phyloP scores from a whole-genome alignment of 2,113 vertebrate species.

The Rissa tridactyla region DNA sequence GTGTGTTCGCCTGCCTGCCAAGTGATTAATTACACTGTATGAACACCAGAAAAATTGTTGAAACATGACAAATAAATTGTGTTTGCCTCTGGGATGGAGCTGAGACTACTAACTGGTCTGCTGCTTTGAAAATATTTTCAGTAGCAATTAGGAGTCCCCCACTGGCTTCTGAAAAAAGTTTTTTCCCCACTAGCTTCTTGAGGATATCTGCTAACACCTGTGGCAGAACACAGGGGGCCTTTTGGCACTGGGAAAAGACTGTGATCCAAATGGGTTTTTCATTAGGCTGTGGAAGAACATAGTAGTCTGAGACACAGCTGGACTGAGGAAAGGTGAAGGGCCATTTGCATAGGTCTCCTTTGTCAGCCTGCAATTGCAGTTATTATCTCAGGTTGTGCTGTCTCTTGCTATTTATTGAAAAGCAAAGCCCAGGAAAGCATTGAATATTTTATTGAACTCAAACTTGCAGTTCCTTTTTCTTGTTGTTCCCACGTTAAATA shows the following conservation, averaged over 20 bases:
- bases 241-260: background rate
- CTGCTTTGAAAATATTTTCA: constrained; percentile 49
- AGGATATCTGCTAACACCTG: background rate
- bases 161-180: background rate
- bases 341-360: background rate
- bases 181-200: background rate
- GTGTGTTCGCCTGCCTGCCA: constrained; percentile 50
- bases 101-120: constrained; percentile 24
- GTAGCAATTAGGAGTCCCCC: constrained; percentile 41
- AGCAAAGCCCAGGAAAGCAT: background rate
- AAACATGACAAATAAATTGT: constrained; percentile 62
- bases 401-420: background rate
- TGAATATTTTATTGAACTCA: background rate
- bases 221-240: background rate
- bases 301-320: background rate
- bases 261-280: background rate
- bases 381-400: background rate
- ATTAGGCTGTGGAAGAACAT: background rate
- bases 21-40: constrained; percentile 60
- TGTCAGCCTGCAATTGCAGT: background rate
- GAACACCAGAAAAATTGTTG: constrained; percentile 44
- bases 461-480: background rate
- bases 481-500: background rate
- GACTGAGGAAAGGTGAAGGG: background rate
- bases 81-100: constrained; percentile 53